phyloP scores from a whole-genome alignment of 2,113 vertebrate genomes.

The Prochilodus magdalenae region DNA sequence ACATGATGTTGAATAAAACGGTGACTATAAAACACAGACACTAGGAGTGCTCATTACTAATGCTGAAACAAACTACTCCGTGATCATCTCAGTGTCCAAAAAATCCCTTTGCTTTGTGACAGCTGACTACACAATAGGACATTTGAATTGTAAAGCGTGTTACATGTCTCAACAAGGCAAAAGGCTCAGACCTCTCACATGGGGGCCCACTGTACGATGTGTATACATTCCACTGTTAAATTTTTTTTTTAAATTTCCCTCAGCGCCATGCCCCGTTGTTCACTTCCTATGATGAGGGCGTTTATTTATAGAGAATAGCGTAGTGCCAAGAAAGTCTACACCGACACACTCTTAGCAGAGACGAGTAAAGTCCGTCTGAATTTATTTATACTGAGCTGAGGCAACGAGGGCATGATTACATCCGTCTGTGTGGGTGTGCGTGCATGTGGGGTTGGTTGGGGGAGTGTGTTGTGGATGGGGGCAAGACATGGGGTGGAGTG shows the following conservation, averaged over 20 bases:
- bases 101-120: constrained; percentile 35
- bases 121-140: constrained; percentile 10
- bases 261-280: constrained; percentile 20
- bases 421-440: constrained; percentile 44
- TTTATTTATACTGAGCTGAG: constrained; percentile 54
- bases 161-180: not conserved
- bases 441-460: not conserved
- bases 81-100: not conserved
- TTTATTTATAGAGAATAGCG: constrained; percentile 60
- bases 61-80: constrained; percentile 24
- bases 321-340: constrained; percentile 53
- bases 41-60: too few species aligned
- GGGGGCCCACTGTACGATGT: not conserved
- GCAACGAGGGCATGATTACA: constrained; percentile 48
- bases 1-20: too few species aligned
- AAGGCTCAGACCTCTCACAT: not conserved
- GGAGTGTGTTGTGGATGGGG: not conserved
- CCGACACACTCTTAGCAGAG: constrained; percentile 41
- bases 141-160: constrained; percentile 54
- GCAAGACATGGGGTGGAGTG: constrained; percentile 13
- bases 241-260: not conserved
- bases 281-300: constrained; percentile 51
- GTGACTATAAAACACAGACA: too few species aligned
- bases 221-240: not conserved
- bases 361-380: constrained; percentile 54